These are phyloP conservation scores for Autographa gamma DNA, from an alignment of 2,888 invertebrate genomes.

Conservation along the genomic window DNA sequence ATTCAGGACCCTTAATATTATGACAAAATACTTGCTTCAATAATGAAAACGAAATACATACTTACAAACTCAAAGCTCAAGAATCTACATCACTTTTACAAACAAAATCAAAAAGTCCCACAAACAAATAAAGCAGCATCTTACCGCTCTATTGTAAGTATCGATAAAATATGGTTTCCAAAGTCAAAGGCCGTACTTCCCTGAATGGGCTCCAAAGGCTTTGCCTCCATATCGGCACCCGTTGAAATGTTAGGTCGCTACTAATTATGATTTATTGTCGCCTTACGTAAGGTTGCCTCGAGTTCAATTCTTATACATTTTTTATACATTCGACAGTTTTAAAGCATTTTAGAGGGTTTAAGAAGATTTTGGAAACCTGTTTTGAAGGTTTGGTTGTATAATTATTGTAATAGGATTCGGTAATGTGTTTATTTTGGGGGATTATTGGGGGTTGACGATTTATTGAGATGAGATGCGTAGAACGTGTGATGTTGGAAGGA, in stretches of 20 bases:
- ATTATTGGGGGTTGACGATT: slow-evolving; percentile 2
- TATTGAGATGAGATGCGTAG: not conserved
- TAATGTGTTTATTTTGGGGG: not conserved
- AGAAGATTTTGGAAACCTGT: slow-evolving; percentile 40
- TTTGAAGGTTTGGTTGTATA: slow-evolving; percentile 24
- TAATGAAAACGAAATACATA: no score
- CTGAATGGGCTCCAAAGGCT: slow-evolving; percentile 66
- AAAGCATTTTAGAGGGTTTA: not conserved
- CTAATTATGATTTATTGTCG: slow-evolving; percentile 85
- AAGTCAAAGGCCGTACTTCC: slow-evolving; percentile 70
- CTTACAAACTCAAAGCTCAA: not conserved
- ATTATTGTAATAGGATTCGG: slow-evolving; percentile 23
- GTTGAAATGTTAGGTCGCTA: slow-evolving; percentile 77
- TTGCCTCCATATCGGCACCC: slow-evolving; percentile 80
- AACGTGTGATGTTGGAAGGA: not conserved
- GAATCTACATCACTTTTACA: not conserved
- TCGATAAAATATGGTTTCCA: slow-evolving; percentile 69
- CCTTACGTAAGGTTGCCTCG: slow-evolving; percentile 33
- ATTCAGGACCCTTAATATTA: no score
- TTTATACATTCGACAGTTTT: slow-evolving; percentile 42
- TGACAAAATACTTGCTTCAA: no score
- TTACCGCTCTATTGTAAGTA: slow-evolving; percentile 65
- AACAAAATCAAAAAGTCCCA: not conserved
- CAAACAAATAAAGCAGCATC: slow-evolving; percentile 51
- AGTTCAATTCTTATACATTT: slow-evolving; percentile 22